Evolutionary conservation across 2,888 invertebrate species (phyloP), one percentile per base, ranked within the genome.

Genomic region (Drymonia ruficornis): DNA sequence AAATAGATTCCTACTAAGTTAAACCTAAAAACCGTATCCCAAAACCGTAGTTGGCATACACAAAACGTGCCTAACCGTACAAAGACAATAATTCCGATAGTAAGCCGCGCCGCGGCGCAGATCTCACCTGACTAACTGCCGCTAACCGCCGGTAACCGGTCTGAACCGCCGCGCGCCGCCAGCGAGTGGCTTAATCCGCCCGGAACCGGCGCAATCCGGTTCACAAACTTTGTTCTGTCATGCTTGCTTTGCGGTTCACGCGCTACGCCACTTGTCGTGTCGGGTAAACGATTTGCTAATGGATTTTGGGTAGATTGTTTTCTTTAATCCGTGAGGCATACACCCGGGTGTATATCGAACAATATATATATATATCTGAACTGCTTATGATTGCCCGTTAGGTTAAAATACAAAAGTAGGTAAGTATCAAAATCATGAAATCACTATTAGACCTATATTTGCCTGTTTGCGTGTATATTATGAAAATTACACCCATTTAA

Each of bases 91-190:
- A 84, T 81, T 80, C 76, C 78, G 65, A 80, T 82, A 79, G 79
- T 84, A 84, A 86, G 79, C 78, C 67, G 54, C 61, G 61, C 65
- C 73, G 72, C 72, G 67, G 62, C 68, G 67, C 67, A 70, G 77
- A 81, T 81, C 84, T 85, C 87, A 87, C 87, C 86, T 86, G 87
- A 84, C 80, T 86, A 86, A 84, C 81, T 79, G 77, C 78, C 73
- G 77, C 76, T 78, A 82, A 83, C 40, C 40, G 40, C 40, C 16
- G 8, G 16, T 16, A 75, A 76, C 82, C 80, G 71, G 77, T 68
- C 69, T 67, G 63, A 71, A 70, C 78, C 76, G 73, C 70, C 65
- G 59, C 78, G 74, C 69, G 70, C 72, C 60, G 56, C 61, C 62
- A 65, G 62, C 60, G 70, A 67, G 78, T 72, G 76, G 77, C 71